These are phyloP conservation scores for Elephas maximus DNA, from an alignment of 2,113 vertebrate genomes.

Conservation along the genomic window DNA sequence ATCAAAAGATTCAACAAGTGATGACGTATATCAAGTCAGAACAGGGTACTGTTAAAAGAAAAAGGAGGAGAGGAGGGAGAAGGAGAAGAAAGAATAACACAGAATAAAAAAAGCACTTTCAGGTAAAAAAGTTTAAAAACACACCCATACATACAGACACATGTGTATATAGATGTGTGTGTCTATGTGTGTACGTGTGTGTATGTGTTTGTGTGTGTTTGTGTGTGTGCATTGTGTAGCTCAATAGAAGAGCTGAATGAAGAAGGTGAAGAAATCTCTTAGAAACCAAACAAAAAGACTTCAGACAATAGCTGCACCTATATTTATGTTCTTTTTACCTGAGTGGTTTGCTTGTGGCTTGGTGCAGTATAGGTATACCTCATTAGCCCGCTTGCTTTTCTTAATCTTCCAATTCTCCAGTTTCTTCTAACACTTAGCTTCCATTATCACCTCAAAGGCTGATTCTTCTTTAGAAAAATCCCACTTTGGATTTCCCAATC, in stretches of 20 bases:
- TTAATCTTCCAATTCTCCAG: background rate
- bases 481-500: background rate
- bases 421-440: background rate
- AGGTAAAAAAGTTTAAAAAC: background rate
- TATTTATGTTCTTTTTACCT: background rate
- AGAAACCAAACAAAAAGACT: background rate
- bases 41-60: background rate
- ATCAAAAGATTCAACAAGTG: constrained; percentile 12
- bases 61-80: background rate
- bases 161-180: background rate
- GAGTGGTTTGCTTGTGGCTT: background rate
- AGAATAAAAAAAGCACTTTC: background rate
- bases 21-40: background rate
- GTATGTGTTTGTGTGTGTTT: background rate
- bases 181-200: background rate
- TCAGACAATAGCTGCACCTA: background rate
- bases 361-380: background rate
- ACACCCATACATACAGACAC: background rate
- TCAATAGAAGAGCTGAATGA: background rate
- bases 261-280: background rate
- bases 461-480: background rate
- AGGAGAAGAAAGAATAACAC: background rate
- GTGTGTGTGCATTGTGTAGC: background rate
- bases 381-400: background rate
- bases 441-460: background rate